Evolutionary conservation across 2,797 vertebrate genomes (phyloP), one percentile per base, ranked within the genome.

Genomic region (Melanotaenia boesemani): DNA sequence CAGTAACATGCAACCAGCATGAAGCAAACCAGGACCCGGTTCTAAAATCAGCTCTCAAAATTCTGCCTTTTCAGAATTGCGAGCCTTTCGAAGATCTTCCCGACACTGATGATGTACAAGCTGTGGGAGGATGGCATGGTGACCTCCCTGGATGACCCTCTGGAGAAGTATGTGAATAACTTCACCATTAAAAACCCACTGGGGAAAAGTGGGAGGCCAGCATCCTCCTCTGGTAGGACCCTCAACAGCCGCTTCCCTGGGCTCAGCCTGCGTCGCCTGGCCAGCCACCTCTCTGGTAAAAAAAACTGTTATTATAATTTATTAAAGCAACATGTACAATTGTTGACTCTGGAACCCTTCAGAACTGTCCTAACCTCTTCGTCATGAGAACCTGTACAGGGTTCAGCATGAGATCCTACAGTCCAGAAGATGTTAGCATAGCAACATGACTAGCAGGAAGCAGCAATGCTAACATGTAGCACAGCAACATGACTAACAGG

Each of bases 271-370:
- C 94, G 96, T 30, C 95, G 97, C 80, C 96, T 99, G 97, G 97
- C 95, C 68, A 96, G 98, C 48, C 97, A 99, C 76, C 95, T 98
- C 72, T 99, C 97, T 67, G 98, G 97, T 99, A 79, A n/a, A n/a
- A n/a, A 0, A n/a, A 54, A 36, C 30, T 32, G 16, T 48, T 2
- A 24, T 3, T 22, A 4, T 26, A n/a, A 36, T n/a, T 8, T 10
- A 37, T 28, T 39, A 28, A 37, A 67, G 24, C 52, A 39, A 41
- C 6, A 39, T 13, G 37, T 32, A 32, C 32, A 32, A 32, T 32
- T 32, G 32, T 32, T 32, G 3, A 32, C 32, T 32, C 32, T n/a
- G n/a, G n/a, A n/a, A 32, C 32, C 3, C 32, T 6, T 32, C 32
- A 32, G 6, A 32, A 32, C 32, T 3, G 6, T 32, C 32, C n/a